Conservation (phyloP, 2,797 vertebrate species). For the Eulemur rubriventer region DNA sequence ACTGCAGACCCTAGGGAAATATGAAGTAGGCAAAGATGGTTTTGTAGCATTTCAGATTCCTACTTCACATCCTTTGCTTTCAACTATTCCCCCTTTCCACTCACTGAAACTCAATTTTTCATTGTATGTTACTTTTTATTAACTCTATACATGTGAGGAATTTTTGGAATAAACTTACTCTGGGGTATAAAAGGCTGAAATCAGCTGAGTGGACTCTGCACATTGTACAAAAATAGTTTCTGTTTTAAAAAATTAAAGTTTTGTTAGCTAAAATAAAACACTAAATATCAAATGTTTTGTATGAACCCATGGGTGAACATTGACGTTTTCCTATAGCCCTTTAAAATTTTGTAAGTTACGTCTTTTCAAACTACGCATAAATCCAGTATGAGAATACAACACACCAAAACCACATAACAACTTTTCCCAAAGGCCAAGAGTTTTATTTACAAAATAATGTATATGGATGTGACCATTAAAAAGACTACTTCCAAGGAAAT, state of each 20-base stretch:
- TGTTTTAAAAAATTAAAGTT: not conserved
- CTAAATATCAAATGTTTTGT: not conserved
- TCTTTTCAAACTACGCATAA: not conserved
- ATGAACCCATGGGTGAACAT: not conserved
- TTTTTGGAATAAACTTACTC: not conserved
- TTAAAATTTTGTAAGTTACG: not conserved
- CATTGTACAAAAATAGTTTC: not conserved
- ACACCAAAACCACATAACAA: not conserved
- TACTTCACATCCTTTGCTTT: not conserved
- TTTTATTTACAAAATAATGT: constrained; percentile 31
- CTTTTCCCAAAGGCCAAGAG: not conserved
- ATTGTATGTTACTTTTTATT: not conserved
- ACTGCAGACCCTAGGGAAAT: not conserved
- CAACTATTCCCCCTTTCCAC: not conserved
- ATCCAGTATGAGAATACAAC: not conserved
- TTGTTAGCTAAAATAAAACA: not conserved
- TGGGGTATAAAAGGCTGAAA: not conserved
- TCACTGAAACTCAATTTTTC: not conserved
- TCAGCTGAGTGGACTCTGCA: not conserved
- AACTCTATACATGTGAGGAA: not conserved
- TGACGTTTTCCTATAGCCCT: not conserved
- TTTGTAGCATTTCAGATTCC: not conserved
- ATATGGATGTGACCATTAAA: not conserved
- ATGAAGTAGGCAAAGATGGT: not conserved
- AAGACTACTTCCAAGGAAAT: constrained; percentile 63